Evolutionary conservation across 2,888 invertebrate genomes (phyloP), one percentile per base, ranked within the genome.

Genomic region (Gonocerus acuteangulatus): DNA sequence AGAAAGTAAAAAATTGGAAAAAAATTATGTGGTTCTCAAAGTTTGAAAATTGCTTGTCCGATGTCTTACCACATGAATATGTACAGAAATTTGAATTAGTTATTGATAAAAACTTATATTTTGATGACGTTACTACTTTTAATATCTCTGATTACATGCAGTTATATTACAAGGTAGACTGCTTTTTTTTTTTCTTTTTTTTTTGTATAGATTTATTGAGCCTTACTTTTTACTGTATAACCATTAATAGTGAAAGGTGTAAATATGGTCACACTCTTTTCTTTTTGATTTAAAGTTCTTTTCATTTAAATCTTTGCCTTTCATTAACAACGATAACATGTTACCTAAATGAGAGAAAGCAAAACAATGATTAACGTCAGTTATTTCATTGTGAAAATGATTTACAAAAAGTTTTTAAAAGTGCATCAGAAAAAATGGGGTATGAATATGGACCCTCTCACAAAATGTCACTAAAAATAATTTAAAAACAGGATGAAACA

Each of bases 111-210:
- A 27, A 27, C 32, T 11, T 21, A 0, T 27, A 22, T 27, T 18
- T 18, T 19, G 45, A 45, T 18, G 27, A 32, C 21, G 44, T 23
- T 7, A 19, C 27, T n/a, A 19, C 45, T 9, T n/a, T 47, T n/a
- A 32, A 57, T 11, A 19, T 44, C 18, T 27, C 57, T 2, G 34
- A 57, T 16, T 47, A 21, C 32, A 27, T 57, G n/a, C 44, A 45
- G 1, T 15, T 57, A n/a, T n/a, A 32, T 22, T 57, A 57, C 45
- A 34, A 44, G 57, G 57, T 57, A 22, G 19, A 2, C n/a, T 32
- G 16, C 19, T 7, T 34, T 19, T 39, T 19, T 2, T 34, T 18
- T 16, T 42, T 1, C 11, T 21, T 27, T 51, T 32, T 15, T 34
- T 34, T 15, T 51, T 9, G 9, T 3, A 22, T 51, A 2, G 13